Conservation (phyloP, 2,888 invertebrate species). For the Scaeva pyrastri region DNA sequence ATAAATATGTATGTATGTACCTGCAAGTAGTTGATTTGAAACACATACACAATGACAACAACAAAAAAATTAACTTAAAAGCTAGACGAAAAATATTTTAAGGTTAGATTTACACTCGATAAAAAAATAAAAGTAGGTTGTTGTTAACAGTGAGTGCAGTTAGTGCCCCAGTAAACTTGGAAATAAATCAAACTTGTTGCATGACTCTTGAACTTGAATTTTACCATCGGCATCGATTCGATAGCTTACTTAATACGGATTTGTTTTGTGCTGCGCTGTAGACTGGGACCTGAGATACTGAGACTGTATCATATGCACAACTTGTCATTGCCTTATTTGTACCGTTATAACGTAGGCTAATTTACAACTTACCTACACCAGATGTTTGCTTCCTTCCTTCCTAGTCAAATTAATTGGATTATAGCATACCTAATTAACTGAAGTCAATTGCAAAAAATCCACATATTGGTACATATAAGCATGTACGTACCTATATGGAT, state of each 20-base stretch:
- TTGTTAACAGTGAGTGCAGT: constrained; percentile 7
- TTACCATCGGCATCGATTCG: constrained; percentile 25
- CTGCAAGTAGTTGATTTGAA: constrained; percentile 1
- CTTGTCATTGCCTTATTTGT: not conserved
- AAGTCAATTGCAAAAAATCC: constrained; percentile 42
- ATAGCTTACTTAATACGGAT: constrained; percentile 10
- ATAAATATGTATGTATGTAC: too few relatives aligned
- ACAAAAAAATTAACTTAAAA: constrained; percentile 6
- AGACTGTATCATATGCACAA: not conserved
- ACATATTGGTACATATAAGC: too few relatives aligned
- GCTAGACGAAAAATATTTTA: constrained; percentile 10
- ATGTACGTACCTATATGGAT: constrained; percentile 29
- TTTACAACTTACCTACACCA: not conserved
- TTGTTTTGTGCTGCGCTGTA: not conserved
- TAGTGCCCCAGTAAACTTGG: constrained; percentile 67
- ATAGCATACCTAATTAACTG: constrained; percentile 59
- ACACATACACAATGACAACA: constrained; percentile 1
- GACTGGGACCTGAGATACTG: too few relatives aligned
- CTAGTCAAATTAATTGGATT: constrained; percentile 56
- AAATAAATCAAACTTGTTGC: constrained; percentile 58
- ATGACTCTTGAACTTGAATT: constrained; percentile 66
- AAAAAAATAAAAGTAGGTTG: constrained; percentile 50
- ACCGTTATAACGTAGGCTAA: constrained; percentile 23
- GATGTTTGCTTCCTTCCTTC: constrained; percentile 56
- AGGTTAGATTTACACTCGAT: constrained; percentile 11